phyloP scores from a whole-genome alignment of 2,113 vertebrate species.

The Sminthopsis crassicaudata region DNA sequence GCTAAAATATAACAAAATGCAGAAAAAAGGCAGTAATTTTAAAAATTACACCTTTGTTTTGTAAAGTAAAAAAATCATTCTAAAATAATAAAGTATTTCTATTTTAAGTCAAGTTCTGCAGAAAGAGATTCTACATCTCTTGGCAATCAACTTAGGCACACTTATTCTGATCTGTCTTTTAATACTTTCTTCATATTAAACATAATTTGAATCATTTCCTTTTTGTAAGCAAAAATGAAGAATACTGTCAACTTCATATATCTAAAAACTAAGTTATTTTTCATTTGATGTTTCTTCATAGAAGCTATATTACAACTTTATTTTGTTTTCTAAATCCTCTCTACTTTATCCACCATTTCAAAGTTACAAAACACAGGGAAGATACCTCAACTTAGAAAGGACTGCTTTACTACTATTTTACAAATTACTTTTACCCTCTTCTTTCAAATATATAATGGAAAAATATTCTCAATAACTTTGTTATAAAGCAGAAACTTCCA shows the following conservation, averaged over 20 bases:
- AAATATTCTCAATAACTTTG: constrained; percentile 15
- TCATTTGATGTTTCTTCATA: constrained; percentile 32
- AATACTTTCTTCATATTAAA: constrained; percentile 32
- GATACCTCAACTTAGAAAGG: constrained; percentile 2
- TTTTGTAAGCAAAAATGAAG: constrained; percentile 32
- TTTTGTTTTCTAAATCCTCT: constrained; percentile 41
- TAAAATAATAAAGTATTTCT: constrained; percentile 2
- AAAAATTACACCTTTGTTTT: constrained; percentile 25
- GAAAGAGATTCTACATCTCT: constrained; percentile 31
- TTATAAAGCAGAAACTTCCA: constrained; percentile 55
- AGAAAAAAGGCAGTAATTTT: constrained; percentile 30
- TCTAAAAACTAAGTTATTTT: constrained; percentile 46
- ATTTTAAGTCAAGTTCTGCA: constrained; percentile 46
- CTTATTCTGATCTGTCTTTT: background rate
- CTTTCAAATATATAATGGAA: constrained; percentile 18
- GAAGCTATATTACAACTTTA: constrained; percentile 36
- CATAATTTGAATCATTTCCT: constrained; percentile 33
- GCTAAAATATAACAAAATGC: constrained; percentile 45
- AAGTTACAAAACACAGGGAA: constrained; percentile 29
- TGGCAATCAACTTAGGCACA: constrained; percentile 32
- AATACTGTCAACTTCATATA: background rate
- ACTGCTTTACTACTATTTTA: background rate
- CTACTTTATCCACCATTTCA: background rate
- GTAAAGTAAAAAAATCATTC: constrained; percentile 16
- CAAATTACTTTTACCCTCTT: background rate